These are phyloP conservation scores for Eriocheir sinensis DNA, from an alignment of 1,140 invertebrate genomes.

Conservation along the genomic window DNA sequence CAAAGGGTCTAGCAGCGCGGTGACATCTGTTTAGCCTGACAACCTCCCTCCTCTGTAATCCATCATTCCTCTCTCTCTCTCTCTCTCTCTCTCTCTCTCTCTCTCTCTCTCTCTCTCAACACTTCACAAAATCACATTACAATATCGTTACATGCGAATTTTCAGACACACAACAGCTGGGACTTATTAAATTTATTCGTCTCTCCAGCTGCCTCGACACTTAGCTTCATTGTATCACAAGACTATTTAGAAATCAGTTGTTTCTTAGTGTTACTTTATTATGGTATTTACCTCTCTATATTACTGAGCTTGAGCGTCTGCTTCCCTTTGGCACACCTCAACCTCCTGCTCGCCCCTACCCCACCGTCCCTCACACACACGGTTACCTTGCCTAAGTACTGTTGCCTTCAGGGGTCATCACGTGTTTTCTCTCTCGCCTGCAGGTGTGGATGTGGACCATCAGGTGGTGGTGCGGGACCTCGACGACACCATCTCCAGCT, in stretches of 20 bases:
- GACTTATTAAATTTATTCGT: too few species aligned
- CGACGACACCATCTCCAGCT: constrained; percentile 65
- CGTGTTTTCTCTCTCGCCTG: neutral
- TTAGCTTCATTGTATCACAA: too few species aligned
- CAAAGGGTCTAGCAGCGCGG: neutral
- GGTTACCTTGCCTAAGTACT: neutral
- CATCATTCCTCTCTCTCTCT: neutral
- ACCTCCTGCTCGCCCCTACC: neutral
- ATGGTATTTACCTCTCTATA: too few species aligned
- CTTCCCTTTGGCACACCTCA: neutral
- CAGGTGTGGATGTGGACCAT: constrained; percentile 57
- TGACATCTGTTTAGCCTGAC: constrained; percentile 6
- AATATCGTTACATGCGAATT: neutral
- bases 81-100: neutral
- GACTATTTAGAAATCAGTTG: too few species aligned
- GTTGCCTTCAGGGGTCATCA: neutral
- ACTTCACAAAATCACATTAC: neutral
- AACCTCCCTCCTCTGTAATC: neutral
- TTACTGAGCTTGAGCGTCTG: too few species aligned
- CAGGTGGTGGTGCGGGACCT: constrained; percentile 58
- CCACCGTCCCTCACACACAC: neutral
- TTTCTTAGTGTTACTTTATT: too few species aligned
- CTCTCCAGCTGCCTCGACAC: too few species aligned
- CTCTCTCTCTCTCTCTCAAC: neutral
- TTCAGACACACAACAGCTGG: too few species aligned